Conservation (phyloP, 2,797 vertebrate species). For the Myripristis jacobus region DNA sequence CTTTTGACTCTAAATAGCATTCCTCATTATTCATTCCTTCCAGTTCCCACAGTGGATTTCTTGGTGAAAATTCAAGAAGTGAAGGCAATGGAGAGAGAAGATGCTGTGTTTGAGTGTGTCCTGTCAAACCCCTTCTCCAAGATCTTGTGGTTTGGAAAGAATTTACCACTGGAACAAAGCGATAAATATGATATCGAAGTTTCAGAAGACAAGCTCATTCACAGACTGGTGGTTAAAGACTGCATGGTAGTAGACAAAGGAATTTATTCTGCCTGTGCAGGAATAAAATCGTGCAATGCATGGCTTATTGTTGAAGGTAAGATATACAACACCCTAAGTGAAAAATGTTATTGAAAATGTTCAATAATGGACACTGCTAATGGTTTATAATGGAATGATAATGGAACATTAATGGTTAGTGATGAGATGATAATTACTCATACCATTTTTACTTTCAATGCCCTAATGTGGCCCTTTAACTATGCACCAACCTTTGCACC, state of each 20-base stretch:
- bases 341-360: background rate
- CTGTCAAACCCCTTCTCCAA: slow-evolving; percentile 82
- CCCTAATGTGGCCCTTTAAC: background rate
- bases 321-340: slow-evolving; percentile 34
- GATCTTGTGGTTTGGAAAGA: slow-evolving; percentile 86
- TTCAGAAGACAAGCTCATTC: slow-evolving; percentile 87
- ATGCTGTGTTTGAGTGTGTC: slow-evolving; percentile 84
- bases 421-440: too few species aligned
- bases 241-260: slow-evolving; percentile 83
- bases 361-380: slow-evolving; percentile 9
- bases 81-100: slow-evolving; percentile 78
- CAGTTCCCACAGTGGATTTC: slow-evolving; percentile 81
- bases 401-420: background rate
- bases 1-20: slow-evolving; percentile 1
- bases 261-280: slow-evolving; percentile 83
- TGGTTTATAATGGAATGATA: background rate
- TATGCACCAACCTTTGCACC: background rate
- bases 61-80: slow-evolving; percentile 81
- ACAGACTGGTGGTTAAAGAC: slow-evolving; percentile 85
- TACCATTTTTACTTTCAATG: background rate
- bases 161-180: slow-evolving; percentile 69
- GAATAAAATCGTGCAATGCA: slow-evolving; percentile 86
- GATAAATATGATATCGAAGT: slow-evolving; percentile 84
- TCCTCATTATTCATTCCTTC: slow-evolving; percentile 24
- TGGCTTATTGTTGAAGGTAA: slow-evolving; percentile 90